Base-by-base conservation (phyloP, 2,888 invertebrate genomes). In the Aphodius sticticus region DNA sequence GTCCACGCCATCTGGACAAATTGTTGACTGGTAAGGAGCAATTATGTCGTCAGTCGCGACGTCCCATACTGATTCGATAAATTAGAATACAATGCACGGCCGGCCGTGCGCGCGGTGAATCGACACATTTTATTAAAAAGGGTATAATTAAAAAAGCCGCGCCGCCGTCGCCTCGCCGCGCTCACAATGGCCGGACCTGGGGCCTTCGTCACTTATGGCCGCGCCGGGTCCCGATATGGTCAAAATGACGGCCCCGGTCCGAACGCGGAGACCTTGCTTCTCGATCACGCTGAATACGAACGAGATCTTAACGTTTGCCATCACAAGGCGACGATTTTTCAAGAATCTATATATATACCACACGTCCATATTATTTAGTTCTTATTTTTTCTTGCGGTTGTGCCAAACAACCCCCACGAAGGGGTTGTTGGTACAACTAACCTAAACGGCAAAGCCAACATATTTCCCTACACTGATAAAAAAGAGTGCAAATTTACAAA, bases 121-220 rank as follows among this genome's bases (percentile, higher is more conserved):
- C 74, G 74, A 74, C 74, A 74, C 74, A 74, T 74, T 74, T 74
- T 74, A 74, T 74, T 74, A 74, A 74, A 74, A 74, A 74, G 74
- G 74, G 74, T 74, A 74, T 74, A 74, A 74, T 74, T 74, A 74
- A 74, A 74, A 74, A 74, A 74, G 74, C 74, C 74, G 74, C 53
- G 36, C 37, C 74, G 74, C 74, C 74, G 74, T 26, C 71, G 74
- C 26, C 74, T 35, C 35, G 36, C 35, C 26, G 6, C 36, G 74
- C 35, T 16, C 74, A 35, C 74, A 53, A 12, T 12, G 53, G 53
- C 53, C 53, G 12, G 9, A 53, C 9, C 12, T 5, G 53, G 9
- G 12, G 53, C 53, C 53, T 53, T 26, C 53, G 7, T 0, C 53
- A 12, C 7, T 7, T 53, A 53, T 9, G 53, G 74, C 37, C 74